Base-by-base conservation (phyloP, 2,888 invertebrate genomes). In the Xestoiulus laeticollis region DNA sequence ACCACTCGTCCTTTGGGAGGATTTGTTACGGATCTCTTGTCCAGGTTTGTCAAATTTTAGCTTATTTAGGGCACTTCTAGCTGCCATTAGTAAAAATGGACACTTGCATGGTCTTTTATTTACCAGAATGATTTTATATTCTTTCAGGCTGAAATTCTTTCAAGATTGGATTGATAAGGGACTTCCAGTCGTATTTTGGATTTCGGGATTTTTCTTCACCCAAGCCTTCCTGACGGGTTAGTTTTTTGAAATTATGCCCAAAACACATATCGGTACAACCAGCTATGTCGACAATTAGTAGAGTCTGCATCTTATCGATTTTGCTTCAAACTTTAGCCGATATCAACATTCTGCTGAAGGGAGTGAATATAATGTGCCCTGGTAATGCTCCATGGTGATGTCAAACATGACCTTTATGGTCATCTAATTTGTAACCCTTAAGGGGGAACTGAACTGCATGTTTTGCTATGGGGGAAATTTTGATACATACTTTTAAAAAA, bases 191-290 rank as follows among this genome's bases (percentile, higher is more conserved):
- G 92, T 92, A 3, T 93, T 93, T 91, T 93, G 93, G 93, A 89
- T 93, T 30, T 92, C 92, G 33, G 93, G 92, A 19, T 93, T 93
- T 90, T 93, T 92, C 89, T 93, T 93, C 90, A 93, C 93, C 10
- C 93, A 93, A 90, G 92, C 92, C 10, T 93, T 93, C 90, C 90
- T 90, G 22, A 90, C 90, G 85, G 90, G 90, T 89, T 82, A 32
- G 22, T 44, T 68, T 0, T 88, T 38, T 38, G 38, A 38, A 38
- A 6, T 38, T 38, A 38, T 92, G 92, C 90, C 90, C 92, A 89
- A 32, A 48, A 85, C 84, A 26, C 19, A 32, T 5, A 85, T 38
- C n/a, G 38, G 10, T 26, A 26, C 4, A 14, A 5, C 26, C 26
- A 8, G 30, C n/a, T n/a, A n/a, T n/a, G n/a, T n/a, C n/a, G n/a